These are phyloP conservation scores for Oreochromis grahami DNA, from an alignment of 2,797 vertebrate genomes.

Conservation along the genomic window DNA sequence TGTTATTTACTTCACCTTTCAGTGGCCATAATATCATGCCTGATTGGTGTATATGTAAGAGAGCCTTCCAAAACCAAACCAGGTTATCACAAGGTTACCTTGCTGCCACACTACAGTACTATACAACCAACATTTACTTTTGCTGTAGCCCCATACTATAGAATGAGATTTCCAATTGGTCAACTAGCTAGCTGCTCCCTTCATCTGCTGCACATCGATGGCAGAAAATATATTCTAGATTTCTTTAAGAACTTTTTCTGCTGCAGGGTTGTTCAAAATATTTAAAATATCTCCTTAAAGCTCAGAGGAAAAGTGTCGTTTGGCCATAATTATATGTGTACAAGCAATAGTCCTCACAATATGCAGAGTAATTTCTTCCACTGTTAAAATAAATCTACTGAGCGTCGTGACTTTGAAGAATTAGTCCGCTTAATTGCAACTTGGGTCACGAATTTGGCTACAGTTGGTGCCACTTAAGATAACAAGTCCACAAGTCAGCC, in stretches of 20 bases:
- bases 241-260: background rate
- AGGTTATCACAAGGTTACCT: background rate
- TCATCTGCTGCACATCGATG: background rate
- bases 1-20: background rate
- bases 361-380: background rate
- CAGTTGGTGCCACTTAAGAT: background rate
- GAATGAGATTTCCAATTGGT: background rate
- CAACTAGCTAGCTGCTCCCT: background rate
- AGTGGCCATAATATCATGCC: background rate
- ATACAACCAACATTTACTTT: background rate
- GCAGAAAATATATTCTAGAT: rapidly evolving
- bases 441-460: background rate
- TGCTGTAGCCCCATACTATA: background rate
- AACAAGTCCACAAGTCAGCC: background rate
- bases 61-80: background rate
- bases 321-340: background rate
- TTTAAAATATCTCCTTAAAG: background rate
- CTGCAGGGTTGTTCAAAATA: background rate
- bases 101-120: rapidly evolving
- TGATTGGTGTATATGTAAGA: background rate
- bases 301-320: background rate
- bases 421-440: background rate
- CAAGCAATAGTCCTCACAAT: background rate
- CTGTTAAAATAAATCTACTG: background rate
- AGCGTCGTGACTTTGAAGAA: background rate